phyloP scores from a whole-genome alignment of 2,797 vertebrate genomes.

The Distichodus sexfasciatus region DNA sequence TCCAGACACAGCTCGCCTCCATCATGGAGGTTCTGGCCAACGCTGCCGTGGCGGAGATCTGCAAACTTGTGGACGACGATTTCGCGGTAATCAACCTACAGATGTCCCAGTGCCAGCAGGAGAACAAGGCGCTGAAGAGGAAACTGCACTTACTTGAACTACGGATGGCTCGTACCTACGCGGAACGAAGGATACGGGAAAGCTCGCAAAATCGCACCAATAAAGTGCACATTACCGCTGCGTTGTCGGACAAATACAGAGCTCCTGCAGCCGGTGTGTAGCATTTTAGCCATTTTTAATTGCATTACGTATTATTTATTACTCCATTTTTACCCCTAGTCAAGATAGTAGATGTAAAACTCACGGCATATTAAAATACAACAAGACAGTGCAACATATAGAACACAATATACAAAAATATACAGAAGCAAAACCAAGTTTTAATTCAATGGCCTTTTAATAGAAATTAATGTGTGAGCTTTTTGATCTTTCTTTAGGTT shows the following conservation, averaged over 20 bases:
- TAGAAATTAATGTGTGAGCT: no score
- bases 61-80: conserved; percentile 77
- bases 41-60: conserved; percentile 76
- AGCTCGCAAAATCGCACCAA: conserved; percentile 52
- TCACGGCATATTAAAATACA: no score
- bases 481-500: no score
- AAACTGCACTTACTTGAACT: conserved; percentile 72
- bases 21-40: conserved; percentile 79
- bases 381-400: no score
- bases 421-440: no score
- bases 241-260: conserved; percentile 54
- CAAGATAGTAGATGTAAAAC: no score
- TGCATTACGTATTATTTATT: no score
- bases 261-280: conserved; percentile 54
- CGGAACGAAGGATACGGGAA: conserved; percentile 69
- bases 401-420: no score
- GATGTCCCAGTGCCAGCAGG: conserved; percentile 75
- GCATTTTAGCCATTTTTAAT: no score
- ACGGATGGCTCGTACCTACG: conserved; percentile 68
- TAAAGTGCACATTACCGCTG: conserved; percentile 58
- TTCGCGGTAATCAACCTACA: conserved; percentile 73
- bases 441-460: no score
- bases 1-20: conserved; percentile 78
- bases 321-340: no score
- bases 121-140: conserved; percentile 73